phyloP scores from a whole-genome alignment of 1,140 invertebrate genomes.

The Amyelois transitella region DNA sequence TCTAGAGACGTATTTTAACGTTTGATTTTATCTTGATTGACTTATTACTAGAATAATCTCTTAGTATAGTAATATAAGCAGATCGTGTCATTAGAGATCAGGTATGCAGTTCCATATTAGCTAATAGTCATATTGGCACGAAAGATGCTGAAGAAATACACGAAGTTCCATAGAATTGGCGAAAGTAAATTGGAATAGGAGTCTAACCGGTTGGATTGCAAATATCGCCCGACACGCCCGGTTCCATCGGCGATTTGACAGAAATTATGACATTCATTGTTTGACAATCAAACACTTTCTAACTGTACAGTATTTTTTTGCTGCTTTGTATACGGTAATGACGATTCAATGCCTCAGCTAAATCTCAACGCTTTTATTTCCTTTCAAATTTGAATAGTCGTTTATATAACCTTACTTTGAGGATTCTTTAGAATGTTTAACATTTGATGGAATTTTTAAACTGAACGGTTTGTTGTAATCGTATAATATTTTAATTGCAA shows the following conservation, averaged over 20 bases:
- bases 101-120: no score
- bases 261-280: constrained; percentile 22
- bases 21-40: no score
- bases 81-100: no score
- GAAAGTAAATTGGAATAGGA: constrained; percentile 30
- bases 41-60: no score
- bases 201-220: constrained; percentile 25
- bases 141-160: neutral
- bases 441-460: neutral
- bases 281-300: constrained; percentile 28
- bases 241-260: constrained; percentile 15
- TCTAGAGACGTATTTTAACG: no score
- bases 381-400: neutral
- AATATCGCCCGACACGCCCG: neutral
- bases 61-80: no score
- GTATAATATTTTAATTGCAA: neutral
- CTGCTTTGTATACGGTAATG: constrained; percentile 8
- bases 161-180: constrained; percentile 6
- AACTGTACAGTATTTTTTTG: constrained; percentile 16
- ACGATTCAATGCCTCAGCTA: neutral
- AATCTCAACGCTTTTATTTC: neutral
- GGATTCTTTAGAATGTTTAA: neutral
- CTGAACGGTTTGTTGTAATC: neutral
- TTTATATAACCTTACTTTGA: neutral
- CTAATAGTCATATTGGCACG: neutral